phyloP scores from a whole-genome alignment of 2,113 vertebrate species.

The Tragelaphus scriptus region DNA sequence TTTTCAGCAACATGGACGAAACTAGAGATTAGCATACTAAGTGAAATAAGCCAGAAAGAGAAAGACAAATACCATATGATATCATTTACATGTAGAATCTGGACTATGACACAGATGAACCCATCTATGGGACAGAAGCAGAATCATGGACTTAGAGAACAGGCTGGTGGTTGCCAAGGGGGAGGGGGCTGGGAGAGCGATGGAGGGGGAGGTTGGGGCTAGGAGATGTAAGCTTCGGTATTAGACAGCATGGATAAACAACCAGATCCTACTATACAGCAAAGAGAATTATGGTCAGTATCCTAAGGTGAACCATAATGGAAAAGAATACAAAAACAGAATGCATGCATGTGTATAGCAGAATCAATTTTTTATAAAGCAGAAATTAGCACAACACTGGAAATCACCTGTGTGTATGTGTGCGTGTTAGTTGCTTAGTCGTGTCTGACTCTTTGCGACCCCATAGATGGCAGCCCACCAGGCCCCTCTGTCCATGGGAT shows the following conservation, averaged over 20 bases:
- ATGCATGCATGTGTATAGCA: background rate
- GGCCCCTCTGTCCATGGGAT: too few relatives aligned
- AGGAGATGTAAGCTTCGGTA: background rate
- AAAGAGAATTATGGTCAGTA: background rate
- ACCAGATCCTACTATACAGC: background rate
- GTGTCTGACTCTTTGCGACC: too few relatives aligned
- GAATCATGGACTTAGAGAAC: background rate
- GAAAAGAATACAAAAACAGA: background rate
- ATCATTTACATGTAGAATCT: background rate
- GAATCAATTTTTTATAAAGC: background rate
- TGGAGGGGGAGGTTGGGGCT: background rate
- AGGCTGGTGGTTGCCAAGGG: background rate
- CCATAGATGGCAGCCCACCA: too few relatives aligned
- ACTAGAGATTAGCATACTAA: background rate
- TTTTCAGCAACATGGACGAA: background rate
- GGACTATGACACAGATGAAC: background rate
- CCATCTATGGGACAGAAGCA: background rate
- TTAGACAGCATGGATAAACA: background rate
- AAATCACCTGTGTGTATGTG: background rate
- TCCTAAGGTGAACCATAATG: background rate
- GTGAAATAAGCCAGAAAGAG: background rate
- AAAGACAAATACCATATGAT: background rate
- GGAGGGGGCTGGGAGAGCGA: background rate
- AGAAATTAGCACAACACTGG: background rate
- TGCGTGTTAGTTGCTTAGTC: too few relatives aligned